Evolutionary conservation across 2,797 vertebrate species (phyloP).

Genomic region (Lepilemur ruficaudatus): DNA sequence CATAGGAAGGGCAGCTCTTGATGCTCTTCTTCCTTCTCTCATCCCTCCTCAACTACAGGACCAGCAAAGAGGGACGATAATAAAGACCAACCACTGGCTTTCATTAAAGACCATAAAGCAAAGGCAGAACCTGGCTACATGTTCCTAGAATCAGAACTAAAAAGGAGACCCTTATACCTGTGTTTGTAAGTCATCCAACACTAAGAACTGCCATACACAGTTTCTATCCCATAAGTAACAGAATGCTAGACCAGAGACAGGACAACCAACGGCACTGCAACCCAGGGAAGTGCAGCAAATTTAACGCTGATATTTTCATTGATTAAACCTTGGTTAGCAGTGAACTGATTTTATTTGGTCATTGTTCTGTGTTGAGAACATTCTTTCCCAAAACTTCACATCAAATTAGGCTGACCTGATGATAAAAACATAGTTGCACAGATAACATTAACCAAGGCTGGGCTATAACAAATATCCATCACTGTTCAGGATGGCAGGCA

Average conservation of each 20-base stretch:
- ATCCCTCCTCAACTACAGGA: neutral
- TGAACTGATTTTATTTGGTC: constrained; percentile 51
- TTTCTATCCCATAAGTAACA: neutral
- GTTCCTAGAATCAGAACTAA: neutral
- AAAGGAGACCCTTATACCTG: neutral
- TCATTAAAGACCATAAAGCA: neutral
- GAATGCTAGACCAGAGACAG: neutral
- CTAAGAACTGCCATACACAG: neutral
- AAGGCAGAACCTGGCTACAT: neutral
- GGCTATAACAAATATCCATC: neutral
- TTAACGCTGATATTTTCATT: constrained; percentile 61
- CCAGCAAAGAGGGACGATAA: neutral
- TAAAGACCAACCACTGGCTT: neutral
- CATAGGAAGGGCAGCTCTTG: neutral
- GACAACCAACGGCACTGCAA: neutral
- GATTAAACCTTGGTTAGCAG: constrained; percentile 69
- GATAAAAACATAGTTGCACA: neutral
- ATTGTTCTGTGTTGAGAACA: constrained; percentile 4
- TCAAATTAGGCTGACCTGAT: constrained; percentile 58
- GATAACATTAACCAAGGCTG: constrained; percentile 30
- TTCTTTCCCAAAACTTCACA: constrained; percentile 52
- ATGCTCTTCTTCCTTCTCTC: neutral
- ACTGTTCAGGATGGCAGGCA: neutral
- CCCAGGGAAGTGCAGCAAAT: constrained; percentile 14
- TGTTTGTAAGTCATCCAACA: neutral